These are phyloP conservation scores for Neodiprion lecontei DNA, from an alignment of 1,140 invertebrate genomes.

Conservation along the genomic window DNA sequence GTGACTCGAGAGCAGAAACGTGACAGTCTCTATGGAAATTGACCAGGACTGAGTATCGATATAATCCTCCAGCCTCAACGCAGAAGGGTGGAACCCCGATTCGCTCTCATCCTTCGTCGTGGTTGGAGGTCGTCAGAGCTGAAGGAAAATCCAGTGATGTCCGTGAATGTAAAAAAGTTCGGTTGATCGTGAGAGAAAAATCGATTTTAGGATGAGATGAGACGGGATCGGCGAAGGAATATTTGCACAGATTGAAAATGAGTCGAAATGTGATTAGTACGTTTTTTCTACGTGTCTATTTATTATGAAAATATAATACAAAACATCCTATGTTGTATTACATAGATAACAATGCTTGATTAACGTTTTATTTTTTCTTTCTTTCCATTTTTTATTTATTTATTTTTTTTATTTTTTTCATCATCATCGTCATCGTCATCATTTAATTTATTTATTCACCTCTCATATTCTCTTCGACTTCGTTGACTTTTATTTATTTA, in stretches of 20 bases:
- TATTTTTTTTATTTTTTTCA: slow-evolving; percentile 45
- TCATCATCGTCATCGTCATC: too few relatives aligned
- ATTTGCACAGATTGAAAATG: slow-evolving; percentile 3
- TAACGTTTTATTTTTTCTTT: slow-evolving; percentile 51
- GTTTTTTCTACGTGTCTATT: slow-evolving; percentile 68
- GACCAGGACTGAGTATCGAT: not conserved
- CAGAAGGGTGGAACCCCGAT: not conserved
- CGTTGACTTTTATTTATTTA: too few relatives aligned
- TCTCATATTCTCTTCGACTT: too few relatives aligned
- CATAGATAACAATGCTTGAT: slow-evolving; percentile 65
- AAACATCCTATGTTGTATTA: slow-evolving; percentile 72
- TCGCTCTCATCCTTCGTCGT: not conserved
- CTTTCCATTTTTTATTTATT: slow-evolving; percentile 49
- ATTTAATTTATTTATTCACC: too few relatives aligned
- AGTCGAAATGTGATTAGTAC: slow-evolving; percentile 46
- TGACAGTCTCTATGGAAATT: slow-evolving; percentile 40
- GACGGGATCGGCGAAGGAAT: slow-evolving; percentile 31
- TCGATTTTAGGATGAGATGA: not conserved
- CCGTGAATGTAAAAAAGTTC: too few relatives aligned
- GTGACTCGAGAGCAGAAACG: slow-evolving; percentile 37
- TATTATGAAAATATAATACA: slow-evolving; percentile 75
- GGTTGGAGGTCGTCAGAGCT: not conserved
- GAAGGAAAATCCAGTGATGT: not conserved
- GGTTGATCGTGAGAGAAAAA: not conserved
- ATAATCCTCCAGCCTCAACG: not conserved